Evolutionary conservation across 2,113 vertebrate species (phyloP), one percentile per base, ranked within the genome.

Genomic region (Neodon shergylaensis): DNA sequence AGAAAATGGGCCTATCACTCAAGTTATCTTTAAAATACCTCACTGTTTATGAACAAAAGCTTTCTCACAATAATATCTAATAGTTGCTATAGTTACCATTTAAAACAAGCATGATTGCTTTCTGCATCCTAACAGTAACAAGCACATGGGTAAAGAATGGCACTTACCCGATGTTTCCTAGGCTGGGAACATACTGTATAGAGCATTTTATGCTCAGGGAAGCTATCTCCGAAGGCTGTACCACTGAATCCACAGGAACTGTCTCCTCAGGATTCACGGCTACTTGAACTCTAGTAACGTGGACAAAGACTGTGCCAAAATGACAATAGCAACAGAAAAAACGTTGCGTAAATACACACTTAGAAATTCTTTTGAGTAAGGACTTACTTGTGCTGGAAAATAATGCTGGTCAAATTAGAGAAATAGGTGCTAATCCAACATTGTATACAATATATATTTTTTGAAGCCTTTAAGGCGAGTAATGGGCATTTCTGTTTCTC

Each of bases 371-470:
- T 42, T 83, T 83, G 42, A 63, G n/a, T 42, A 49, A 42, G 13
- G n/a, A 76, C 74, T 66, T 47, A 54, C 6, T 79, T 33, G 22
- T 33, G 68, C 26, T 58, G 3, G 49, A 79, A 36, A 94, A 63
- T 78, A 94, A 81, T 36, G 82, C 4, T 52, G 10, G 12, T 17
- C 52, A 76, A 74, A 65, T 83, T 44, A 84, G 19, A 85, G n/a
- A 90, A 77, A 78, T 17, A 39, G 65, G 44, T 70, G 22, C 14
- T 68, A 91, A 85, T 26, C 72, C 26, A 73, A 79, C 7, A 73
- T 65, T 68, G 26, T 21, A 58, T 68, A 21, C 47, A 91, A 84
- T n/a, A 86, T 58, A 61, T 24, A 88, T 66, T 92, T 92, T 94
- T 83, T 42, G 44, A 84, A 91, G 73, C 72, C 31, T 91, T 36